phyloP scores from a whole-genome alignment of 2,888 invertebrate genomes.

The Himalopsyche kuldschensis region DNA sequence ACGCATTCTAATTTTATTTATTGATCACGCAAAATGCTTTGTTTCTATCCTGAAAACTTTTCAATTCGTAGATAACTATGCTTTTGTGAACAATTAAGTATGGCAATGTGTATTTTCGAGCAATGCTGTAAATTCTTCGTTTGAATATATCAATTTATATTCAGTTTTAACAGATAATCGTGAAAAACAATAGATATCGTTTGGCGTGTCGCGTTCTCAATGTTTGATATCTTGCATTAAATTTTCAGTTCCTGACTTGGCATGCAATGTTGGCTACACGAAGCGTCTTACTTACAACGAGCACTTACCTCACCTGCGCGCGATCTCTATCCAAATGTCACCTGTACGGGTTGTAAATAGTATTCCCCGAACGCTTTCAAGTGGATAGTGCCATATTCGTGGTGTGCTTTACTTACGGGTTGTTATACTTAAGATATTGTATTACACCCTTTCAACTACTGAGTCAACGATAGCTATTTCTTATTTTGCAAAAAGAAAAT shows the following conservation, averaged over 20 bases:
- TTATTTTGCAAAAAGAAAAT: too few species aligned
- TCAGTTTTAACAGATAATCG: too few species aligned
- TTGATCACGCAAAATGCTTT: too few species aligned
- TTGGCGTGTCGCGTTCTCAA: background rate
- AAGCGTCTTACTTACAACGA: background rate
- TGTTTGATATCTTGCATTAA: background rate
- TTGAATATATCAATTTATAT: too few species aligned
- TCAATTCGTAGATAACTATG: too few species aligned
- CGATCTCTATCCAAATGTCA: background rate
- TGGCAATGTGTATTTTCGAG: too few species aligned
- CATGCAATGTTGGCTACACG: background rate
- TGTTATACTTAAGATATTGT: background rate
- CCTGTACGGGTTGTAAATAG: background rate
- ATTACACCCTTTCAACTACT: too few species aligned
- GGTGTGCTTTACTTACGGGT: background rate
- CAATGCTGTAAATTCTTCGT: too few species aligned
- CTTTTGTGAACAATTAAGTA: too few species aligned
- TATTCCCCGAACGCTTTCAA: background rate
- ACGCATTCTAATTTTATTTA: too few species aligned
- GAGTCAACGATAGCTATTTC: too few species aligned
- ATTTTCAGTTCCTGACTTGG: background rate
- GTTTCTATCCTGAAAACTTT: too few species aligned
- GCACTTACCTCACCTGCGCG: background rate
- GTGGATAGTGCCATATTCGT: background rate
- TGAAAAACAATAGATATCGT: background rate